Conservation (phyloP, 2,113 vertebrate genomes). For the Cepphus grylle region DNA sequence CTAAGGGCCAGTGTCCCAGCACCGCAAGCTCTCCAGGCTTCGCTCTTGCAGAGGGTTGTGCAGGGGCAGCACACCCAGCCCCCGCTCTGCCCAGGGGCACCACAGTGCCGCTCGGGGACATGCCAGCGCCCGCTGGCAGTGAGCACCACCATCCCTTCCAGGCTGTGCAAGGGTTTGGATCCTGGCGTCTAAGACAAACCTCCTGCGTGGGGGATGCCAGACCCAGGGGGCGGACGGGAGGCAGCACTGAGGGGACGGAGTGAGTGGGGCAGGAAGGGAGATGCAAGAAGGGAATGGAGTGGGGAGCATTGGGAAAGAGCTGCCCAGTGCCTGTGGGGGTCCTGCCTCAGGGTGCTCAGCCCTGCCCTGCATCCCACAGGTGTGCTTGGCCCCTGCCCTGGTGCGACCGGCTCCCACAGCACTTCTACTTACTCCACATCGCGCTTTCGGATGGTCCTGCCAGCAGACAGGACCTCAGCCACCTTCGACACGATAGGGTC, state of each 20-base stretch:
- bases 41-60: neutral
- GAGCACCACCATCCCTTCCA: neutral
- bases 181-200: neutral
- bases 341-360: neutral
- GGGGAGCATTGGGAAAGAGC: neutral
- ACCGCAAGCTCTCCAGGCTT: neutral
- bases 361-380: neutral
- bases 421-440: constrained; percentile 92
- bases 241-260: neutral
- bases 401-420: neutral
- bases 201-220: neutral
- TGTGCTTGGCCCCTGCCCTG: neutral
- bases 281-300: neutral
- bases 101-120: neutral
- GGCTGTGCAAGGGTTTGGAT: neutral
- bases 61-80: neutral
- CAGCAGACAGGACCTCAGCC: constrained; percentile 90
- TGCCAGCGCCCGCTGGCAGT: neutral
- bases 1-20: accelerated
- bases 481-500: constrained; percentile 96
- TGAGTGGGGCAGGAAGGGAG: neutral
- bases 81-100: neutral
- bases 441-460: constrained; percentile 91
- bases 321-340: accelerated
- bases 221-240: neutral